Evolutionary conservation across 92 coral and sea anemone genomes (phyloP).

Genomic region (Epizoanthus ramosus): DNA sequence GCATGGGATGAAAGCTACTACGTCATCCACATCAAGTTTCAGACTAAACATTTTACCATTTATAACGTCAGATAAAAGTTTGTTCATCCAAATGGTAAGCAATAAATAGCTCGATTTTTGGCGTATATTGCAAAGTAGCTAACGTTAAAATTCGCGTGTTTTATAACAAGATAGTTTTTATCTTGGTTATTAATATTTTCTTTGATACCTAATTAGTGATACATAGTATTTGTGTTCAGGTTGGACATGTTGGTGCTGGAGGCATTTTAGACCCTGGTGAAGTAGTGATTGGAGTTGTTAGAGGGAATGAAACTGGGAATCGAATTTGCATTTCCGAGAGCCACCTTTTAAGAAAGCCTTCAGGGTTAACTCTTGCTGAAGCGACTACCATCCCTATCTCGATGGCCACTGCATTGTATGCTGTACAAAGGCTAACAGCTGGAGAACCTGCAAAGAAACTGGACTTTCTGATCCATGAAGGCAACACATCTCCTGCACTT

Average conservation of each 20-base stretch:
- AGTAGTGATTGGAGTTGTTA: constrained; percentile 42
- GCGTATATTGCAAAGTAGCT: too few relatives aligned
- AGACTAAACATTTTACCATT: too few relatives aligned
- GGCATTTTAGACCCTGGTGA: constrained; percentile 40
- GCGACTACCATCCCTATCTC: constrained; percentile 47
- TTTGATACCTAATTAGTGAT: too few relatives aligned
- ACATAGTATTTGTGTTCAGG: background rate
- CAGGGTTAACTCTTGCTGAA: constrained; percentile 29
- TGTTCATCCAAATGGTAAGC: too few relatives aligned
- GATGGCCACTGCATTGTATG: constrained; percentile 26
- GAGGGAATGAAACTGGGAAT: constrained; percentile 22
- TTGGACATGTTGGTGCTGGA: background rate
- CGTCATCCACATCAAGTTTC: too few relatives aligned
- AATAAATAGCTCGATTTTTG: too few relatives aligned
- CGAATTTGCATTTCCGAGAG: constrained; percentile 17
- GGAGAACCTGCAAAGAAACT: constrained; percentile 1
- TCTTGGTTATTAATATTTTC: too few relatives aligned
- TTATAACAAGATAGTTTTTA: too few relatives aligned
- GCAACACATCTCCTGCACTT: constrained; percentile 22
- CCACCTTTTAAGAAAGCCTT: constrained; percentile 32
- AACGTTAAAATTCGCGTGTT: too few relatives aligned
- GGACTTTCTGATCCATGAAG: constrained; percentile 25
- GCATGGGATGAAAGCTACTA: too few relatives aligned
- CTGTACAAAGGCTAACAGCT: constrained; percentile 1
- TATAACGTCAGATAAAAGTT: too few relatives aligned